A percentile compares a stretch with the other conserved stretches of the same genome.
These are phyloP conservation scores for Lacerta bilineata DNA, from an alignment of 2,797 vertebrate genomes.

Conservation along the genomic window DNA sequence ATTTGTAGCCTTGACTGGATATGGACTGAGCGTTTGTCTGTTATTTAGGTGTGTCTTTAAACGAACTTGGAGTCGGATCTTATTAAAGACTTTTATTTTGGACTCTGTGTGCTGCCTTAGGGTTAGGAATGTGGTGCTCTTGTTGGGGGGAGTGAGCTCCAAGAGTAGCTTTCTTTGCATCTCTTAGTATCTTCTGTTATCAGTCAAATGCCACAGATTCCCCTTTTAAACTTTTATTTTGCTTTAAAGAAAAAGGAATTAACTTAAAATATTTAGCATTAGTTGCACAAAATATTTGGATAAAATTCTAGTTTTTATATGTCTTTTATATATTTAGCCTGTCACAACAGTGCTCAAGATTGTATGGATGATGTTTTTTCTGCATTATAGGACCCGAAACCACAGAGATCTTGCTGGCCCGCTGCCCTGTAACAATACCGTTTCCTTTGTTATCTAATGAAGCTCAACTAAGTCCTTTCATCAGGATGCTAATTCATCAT, in stretches of 20 bases:
- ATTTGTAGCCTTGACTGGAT: conserved; percentile 85
- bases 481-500: conserved; percentile 84
- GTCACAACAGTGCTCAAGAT: conserved; percentile 87
- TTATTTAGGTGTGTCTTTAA: conserved; percentile 86
- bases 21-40: conserved; percentile 84
- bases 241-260: conserved; percentile 86
- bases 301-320: conserved; percentile 99
- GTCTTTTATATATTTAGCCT: conserved; percentile 95
- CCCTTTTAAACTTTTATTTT: conserved; percentile 87
- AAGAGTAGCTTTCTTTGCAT: conserved; percentile 85
- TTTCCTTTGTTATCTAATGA: conserved; percentile 84
- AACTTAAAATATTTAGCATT: conserved; percentile 89
- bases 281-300: conserved; percentile 90
- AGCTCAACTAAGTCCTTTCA: conserved; percentile 83
- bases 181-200: conserved; percentile 83
- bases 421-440: conserved; percentile 80
- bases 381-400: conserved; percentile 85
- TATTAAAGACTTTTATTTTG: conserved; percentile 83
- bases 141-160: conserved; percentile 82
- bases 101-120: conserved; percentile 87
- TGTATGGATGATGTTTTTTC: conserved; percentile 83
- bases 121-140: conserved; percentile 86
- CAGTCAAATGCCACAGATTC: conserved; percentile 83
- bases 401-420: conserved; percentile 83
- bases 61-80: conserved; percentile 85